Evolutionary conservation across 2,888 invertebrate genomes (phyloP).

Genomic region (Tenthredo mesomela): DNA sequence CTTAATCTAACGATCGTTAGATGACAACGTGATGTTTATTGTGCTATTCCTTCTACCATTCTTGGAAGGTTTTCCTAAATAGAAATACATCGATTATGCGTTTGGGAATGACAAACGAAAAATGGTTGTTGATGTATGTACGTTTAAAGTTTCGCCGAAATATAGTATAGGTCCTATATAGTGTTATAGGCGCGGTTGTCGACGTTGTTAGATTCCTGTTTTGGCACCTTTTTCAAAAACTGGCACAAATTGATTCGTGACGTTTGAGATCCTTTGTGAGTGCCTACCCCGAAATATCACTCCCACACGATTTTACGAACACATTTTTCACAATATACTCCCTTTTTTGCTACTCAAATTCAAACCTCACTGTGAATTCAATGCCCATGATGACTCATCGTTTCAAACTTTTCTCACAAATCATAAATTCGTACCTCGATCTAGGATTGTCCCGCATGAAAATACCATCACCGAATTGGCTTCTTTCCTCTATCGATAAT

Average conservation of each 20-base stretch:
- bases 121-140: not conserved
- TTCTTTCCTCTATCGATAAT: not conserved
- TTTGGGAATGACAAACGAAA: slow-evolving; percentile 23
- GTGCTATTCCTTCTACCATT: not conserved
- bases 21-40: slow-evolving; percentile 32
- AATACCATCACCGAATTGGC: not conserved
- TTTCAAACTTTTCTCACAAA: not conserved
- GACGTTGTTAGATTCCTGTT: slow-evolving; percentile 54
- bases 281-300: slow-evolving; percentile 41
- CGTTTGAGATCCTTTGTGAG: slow-evolving; percentile 57
- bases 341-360: slow-evolving; percentile 13
- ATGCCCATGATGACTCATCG: slow-evolving; percentile 36
- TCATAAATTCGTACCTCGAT: not conserved
- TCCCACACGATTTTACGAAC: slow-evolving; percentile 57
- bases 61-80: slow-evolving; percentile 15
- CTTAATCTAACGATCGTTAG: slow-evolving; percentile 26
- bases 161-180: not conserved
- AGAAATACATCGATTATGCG: slow-evolving; percentile 26
- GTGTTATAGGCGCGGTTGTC: not conserved
- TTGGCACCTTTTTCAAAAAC: slow-evolving; percentile 57
- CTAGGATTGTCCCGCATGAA: not conserved
- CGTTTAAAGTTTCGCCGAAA: slow-evolving; percentile 14
- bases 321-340: not conserved
- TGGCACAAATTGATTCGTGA: slow-evolving; percentile 65
- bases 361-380: not conserved